Conservation (phyloP, 1,140 invertebrate genomes). For the Phenacoccus solenopsis region DNA sequence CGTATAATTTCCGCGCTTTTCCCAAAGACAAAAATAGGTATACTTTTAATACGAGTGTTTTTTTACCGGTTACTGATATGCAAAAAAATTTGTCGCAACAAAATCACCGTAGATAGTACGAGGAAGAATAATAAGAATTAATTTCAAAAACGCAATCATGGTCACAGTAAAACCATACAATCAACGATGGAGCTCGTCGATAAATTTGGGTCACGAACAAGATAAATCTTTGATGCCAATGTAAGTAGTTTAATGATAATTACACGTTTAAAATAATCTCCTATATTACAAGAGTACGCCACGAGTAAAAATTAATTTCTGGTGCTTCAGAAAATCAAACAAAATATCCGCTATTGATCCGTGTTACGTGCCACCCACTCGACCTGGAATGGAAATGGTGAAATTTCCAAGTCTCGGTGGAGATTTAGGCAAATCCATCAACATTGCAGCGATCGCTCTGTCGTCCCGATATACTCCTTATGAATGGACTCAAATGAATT, state of each 20-base stretch:
- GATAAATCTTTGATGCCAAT: background rate
- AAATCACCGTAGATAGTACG: too few relatives aligned
- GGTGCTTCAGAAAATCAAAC: conserved; percentile 32
- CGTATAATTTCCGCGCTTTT: too few relatives aligned
- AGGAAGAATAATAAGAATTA: too few relatives aligned
- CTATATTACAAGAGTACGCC: too few relatives aligned
- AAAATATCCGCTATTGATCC: conserved; percentile 56
- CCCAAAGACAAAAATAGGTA: too few relatives aligned
- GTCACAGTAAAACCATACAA: background rate
- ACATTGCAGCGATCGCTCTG: conserved; percentile 59
- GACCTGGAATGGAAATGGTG: conserved; percentile 55
- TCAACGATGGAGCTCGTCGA: background rate
- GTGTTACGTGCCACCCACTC: conserved; percentile 46
- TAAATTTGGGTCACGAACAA: background rate
- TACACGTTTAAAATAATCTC: too few relatives aligned
- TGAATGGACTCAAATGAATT: conserved; percentile 80
- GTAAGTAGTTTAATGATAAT: conserved; percentile 2
- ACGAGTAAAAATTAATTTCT: too few relatives aligned
- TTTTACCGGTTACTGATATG: too few relatives aligned
- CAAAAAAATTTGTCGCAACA: too few relatives aligned
- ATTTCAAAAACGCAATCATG: too few relatives aligned
- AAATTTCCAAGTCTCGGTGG: conserved; percentile 68
- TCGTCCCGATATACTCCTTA: conserved; percentile 77
- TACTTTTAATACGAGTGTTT: too few relatives aligned
- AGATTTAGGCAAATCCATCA: conserved; percentile 60